Conservation (phyloP, 2,888 invertebrate species). For the Epinotia demarniana region DNA sequence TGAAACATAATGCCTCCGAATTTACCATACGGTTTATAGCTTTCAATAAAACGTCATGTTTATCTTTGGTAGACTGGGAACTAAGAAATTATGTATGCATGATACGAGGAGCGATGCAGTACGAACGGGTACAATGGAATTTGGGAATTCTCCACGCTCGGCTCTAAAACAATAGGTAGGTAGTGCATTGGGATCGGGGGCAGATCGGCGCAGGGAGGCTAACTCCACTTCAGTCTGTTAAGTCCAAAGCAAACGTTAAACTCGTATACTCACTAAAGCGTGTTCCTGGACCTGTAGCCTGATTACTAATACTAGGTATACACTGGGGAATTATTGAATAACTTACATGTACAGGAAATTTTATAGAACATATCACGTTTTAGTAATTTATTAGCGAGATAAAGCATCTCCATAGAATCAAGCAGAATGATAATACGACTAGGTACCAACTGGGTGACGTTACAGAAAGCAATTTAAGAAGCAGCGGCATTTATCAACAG, state of each 20-base stretch:
- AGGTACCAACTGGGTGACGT: neutral
- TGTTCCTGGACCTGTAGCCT: neutral
- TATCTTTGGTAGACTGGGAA: constrained; percentile 62
- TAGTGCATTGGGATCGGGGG: constrained; percentile 17
- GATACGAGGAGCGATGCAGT: constrained; percentile 54
- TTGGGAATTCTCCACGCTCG: constrained; percentile 63
- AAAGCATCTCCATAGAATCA: neutral
- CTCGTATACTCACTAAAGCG: neutral
- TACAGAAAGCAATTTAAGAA: constrained; percentile 13
- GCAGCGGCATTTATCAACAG: constrained; percentile 12
- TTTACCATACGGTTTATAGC: constrained; percentile 65
- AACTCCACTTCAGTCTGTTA: constrained; percentile 35
- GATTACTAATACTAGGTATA: neutral
- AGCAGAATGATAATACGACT: neutral
- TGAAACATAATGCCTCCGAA: constrained; percentile 56
- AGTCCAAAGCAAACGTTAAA: constrained; percentile 32
- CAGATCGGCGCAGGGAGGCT: neutral
- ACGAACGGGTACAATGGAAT: constrained; percentile 65
- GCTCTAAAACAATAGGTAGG: constrained; percentile 67
- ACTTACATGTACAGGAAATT: neutral
- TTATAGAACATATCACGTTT: neutral
- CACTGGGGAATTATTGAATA: neutral
- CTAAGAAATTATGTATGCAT: constrained; percentile 68
- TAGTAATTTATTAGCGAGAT: neutral
- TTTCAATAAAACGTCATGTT: constrained; percentile 62